Percentiles rank a stretch among this genome's conserved stretches.
Evolutionary conservation across 2,888 invertebrate species (phyloP).

Genomic region (Pinctada fucata): DNA sequence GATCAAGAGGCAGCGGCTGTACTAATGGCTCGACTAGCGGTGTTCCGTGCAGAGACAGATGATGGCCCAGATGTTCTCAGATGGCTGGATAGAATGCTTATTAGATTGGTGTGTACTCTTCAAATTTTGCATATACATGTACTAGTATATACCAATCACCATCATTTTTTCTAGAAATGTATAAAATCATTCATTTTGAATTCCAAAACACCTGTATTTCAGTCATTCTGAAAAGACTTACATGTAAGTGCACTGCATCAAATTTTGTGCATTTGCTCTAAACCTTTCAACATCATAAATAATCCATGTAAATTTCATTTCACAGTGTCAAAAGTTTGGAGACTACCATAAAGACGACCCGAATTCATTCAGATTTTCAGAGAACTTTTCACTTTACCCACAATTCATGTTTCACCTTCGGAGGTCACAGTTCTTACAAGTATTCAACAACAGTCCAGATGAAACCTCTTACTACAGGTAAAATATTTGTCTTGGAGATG

Average conservation of each 20-base stretch:
- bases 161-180: too few species aligned
- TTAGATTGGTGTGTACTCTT: slow-evolving; percentile 85
- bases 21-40: slow-evolving; percentile 96
- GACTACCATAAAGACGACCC: slow-evolving; percentile 99
- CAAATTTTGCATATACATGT: background rate
- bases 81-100: slow-evolving; percentile 99
- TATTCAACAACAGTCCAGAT: slow-evolving; percentile 99
- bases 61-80: slow-evolving; percentile 96
- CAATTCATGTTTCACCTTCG: slow-evolving; percentile 99
- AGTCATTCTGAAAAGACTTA: too few species aligned
- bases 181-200: too few species aligned
- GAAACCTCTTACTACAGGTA: slow-evolving; percentile 98
- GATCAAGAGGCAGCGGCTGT: slow-evolving; percentile 99
- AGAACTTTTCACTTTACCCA: slow-evolving; percentile 98
- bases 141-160: background rate
- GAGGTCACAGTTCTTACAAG: slow-evolving; percentile 98
- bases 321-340: slow-evolving; percentile 98
- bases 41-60: slow-evolving; percentile 92
- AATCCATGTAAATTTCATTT: slow-evolving; percentile 45
- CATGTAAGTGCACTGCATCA: too few species aligned
- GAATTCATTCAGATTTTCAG: slow-evolving; percentile 94
- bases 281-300: background rate
- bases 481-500: background rate
- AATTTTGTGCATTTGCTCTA: too few species aligned
- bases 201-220: too few species aligned